Base-by-base conservation (phyloP, 2,888 invertebrate species). In the Coenonympha glycerion region DNA sequence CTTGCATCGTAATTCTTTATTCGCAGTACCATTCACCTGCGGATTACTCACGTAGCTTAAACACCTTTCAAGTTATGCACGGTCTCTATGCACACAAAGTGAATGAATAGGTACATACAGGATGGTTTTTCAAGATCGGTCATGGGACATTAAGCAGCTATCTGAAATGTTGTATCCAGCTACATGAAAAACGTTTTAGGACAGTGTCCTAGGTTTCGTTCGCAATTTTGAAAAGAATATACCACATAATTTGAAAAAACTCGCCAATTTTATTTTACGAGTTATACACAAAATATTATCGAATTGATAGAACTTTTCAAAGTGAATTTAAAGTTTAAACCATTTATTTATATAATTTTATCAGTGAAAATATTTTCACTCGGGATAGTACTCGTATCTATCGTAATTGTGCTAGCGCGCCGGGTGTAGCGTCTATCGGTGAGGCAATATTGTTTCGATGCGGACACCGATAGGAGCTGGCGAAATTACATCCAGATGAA, bases 1-100 rank as follows among this genome's bases (percentile, higher is more conserved):
- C 21, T 70, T 67, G 68, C 71, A 70, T 66, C 60, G 66, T 68
- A 66, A 68, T 60, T 67, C 60, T 66, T 64, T 61, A 64, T 52
- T 53, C n/a, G 26, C 30, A 42, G 24, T 26, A 36, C 40, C 54
- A 47, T 36, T 53, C 39, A 48, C 39, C 44, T 44, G 45, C 26
- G 26, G 44, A 31, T 11, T 33, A 36, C 16, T 6, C 3, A 6
- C n/a, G n/a, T n/a, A n/a, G n/a, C n/a, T 18, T 28, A 1, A 18
- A 18, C 28, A 41, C 28, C 11, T 13, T 3, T 39, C 8, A 13
- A 15, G 4, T 16, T 9, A 3, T n/a, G 11, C 4, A 9, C 4
- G 33, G 11, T 11, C 11, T 30, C 11, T 30, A 30, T 13, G 28
- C 11, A 30, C n/a, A n/a, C n/a, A n/a, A n/a, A n/a, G n/a, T n/a